Base-by-base conservation (phyloP, 2,888 invertebrate genomes). In the Nematopogon swammerdamellus region DNA sequence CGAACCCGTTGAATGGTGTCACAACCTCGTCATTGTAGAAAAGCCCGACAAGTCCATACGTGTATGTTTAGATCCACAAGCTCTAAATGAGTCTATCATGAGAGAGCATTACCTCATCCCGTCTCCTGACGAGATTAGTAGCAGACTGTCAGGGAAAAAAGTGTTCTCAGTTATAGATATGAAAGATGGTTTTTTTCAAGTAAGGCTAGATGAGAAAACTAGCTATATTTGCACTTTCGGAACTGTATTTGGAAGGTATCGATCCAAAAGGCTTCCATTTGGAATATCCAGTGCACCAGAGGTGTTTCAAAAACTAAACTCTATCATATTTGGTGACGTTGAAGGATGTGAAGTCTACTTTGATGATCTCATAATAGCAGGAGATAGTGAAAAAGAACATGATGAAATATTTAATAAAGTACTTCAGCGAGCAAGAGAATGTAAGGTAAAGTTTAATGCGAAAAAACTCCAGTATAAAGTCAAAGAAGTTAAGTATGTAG, bases 291-390 rank as follows among this genome's bases (percentile, higher is more conserved):
- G 53, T 36, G 56, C 56, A 0, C 53, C 55, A 11, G 58, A 59
- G 16, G 48, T 55, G 3, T 42, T 55, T 25, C 55, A 56, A 30
- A 49, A 42, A 45, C 49, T 49, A 20, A 53, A 48, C 29, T 44
- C 10, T 11, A n/a, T 42, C 25, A 50, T 53, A 1, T 56, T 56
- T 50, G 49, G 50, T 36, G 54, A 55, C 19, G 48, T 56, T 45
- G 5, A 30, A 2, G 56, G 63, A 52, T 57, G 67, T 46, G 8
- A 58, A 49, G 47, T 69, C 43, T 61, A 66, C 54, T 55, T 63
- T 54, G 56, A 69, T 56, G 54, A 64, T 57, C 52, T 65, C 51
- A 29, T 55, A 1, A 49, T 56, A 36, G 44, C 36, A 1, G 49
- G 50, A 8, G 44, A 48, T 18, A 51, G 36, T 19, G 36, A 47